Base-by-base conservation (phyloP, 2,797 vertebrate species). In the Oceanodroma leucorhoa region DNA sequence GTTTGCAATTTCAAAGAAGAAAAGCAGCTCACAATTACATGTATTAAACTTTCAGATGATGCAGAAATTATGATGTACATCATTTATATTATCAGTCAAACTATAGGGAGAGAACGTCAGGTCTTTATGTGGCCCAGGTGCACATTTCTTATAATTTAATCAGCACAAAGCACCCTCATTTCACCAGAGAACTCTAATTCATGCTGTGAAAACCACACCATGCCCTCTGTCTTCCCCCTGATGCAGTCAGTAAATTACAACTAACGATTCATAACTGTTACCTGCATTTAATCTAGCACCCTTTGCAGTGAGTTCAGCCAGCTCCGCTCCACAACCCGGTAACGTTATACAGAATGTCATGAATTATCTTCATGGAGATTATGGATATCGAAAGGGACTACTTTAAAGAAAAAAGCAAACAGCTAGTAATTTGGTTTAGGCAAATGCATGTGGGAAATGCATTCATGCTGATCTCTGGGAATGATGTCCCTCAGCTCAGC, bases 71-170 rank as follows among this genome's bases (percentile, higher is more conserved):
- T 83, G 80, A 95, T 69, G 82, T 93, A 29, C 75, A 48, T 89
- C 86, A 62, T 80, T 95, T 89, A 80, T 16, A 72, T 85, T 80
- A 94, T 86, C 94, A 85, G 88, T 88, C 95, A 87, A 71, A 57
- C 66, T 48, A 60, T 2, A 51, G 57, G 76, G 80, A 96, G 76
- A 89, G 85, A 83, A 79, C 0, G 3, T 67, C 53, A 51, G 75
- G 57, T 57, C 79, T 96, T 97, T 95, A 83, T 96, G 90, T 58
- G 17, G 94, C 94, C 94, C 96, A 97, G 95, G 95, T 95, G 95
- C 92, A 86, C 69, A 60, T 87, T 93, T 95, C 90, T 94, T 93
- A 82, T 92, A 84, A 89, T 95, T 96, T 96, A 96, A 97, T 96
- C 89, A 97, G 71, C 67, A 93, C 36, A 90, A 90, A 93, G 72